Evolutionary conservation across 2,113 vertebrate species (phyloP).

Genomic region (Chrysochloris asiatica): DNA sequence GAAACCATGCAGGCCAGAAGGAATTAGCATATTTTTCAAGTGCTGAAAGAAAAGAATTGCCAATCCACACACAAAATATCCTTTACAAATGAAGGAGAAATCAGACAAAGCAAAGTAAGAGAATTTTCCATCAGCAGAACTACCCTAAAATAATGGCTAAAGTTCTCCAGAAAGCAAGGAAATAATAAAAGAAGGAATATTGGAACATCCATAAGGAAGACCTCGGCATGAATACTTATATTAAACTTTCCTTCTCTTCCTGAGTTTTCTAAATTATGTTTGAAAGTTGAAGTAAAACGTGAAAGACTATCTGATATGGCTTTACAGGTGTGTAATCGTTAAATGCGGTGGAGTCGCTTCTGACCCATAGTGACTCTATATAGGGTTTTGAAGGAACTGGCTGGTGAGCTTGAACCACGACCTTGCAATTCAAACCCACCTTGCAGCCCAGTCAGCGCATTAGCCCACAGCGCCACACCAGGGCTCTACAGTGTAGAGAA

Average conservation of each 20-base stretch:
- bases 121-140: neutral
- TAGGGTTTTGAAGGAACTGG: too few relatives aligned
- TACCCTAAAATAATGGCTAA: neutral
- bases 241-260: neutral
- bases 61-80: neutral
- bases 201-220: too few relatives aligned
- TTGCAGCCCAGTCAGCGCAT: too few relatives aligned
- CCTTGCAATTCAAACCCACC: too few relatives aligned
- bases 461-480: too few relatives aligned
- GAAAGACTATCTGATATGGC: neutral
- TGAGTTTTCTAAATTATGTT: neutral
- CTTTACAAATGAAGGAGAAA: too few relatives aligned
- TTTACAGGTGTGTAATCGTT: neutral
- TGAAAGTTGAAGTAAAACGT: neutral
- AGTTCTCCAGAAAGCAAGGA: too few relatives aligned
- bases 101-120: neutral
- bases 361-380: too few relatives aligned
- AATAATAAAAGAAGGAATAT: too few relatives aligned
- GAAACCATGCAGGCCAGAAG: neutral
- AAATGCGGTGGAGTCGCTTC: too few relatives aligned
- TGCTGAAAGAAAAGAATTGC: neutral
- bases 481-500: too few relatives aligned
- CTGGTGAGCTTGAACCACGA: too few relatives aligned
- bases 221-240: neutral
- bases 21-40: neutral